These are phyloP conservation scores for Petrocephalus zakoni DNA, from an alignment of 2,113 vertebrate species.

Conservation along the genomic window DNA sequence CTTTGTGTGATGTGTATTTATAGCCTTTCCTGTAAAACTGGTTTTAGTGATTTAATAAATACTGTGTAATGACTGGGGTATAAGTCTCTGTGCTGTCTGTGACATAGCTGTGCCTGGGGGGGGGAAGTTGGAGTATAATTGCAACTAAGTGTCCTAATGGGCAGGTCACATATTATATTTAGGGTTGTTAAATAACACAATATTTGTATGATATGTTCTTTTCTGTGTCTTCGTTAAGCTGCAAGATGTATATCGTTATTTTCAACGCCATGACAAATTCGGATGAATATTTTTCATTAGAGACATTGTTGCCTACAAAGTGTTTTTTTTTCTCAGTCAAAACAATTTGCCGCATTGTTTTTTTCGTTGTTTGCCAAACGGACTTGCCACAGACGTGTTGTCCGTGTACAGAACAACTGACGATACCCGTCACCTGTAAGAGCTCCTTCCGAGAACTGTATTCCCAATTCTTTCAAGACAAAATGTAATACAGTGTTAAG, in stretches of 20 bases:
- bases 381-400: neutral
- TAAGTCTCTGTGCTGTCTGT: too few relatives aligned
- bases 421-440: neutral
- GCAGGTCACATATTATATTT: neutral
- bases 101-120: too few relatives aligned
- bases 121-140: too few relatives aligned
- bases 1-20: too few relatives aligned
- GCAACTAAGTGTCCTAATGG: too few relatives aligned
- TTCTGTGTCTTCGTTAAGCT: neutral
- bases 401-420: neutral
- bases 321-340: neutral
- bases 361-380: neutral
- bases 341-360: neutral
- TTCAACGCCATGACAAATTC: neutral
- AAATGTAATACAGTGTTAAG: neutral
- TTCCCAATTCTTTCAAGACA: neutral
- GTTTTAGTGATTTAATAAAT: too few relatives aligned
- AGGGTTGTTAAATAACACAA: neutral
- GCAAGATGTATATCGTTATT: neutral
- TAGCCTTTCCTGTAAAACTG: too few relatives aligned
- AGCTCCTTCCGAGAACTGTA: neutral
- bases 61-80: too few relatives aligned
- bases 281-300: neutral
- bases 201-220: neutral
- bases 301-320: neutral